A percentile compares a stretch with the other conserved stretches of the same genome.
phyloP scores from a whole-genome alignment of 2,113 vertebrate species.

The Onychostruthus taczanowskii region DNA sequence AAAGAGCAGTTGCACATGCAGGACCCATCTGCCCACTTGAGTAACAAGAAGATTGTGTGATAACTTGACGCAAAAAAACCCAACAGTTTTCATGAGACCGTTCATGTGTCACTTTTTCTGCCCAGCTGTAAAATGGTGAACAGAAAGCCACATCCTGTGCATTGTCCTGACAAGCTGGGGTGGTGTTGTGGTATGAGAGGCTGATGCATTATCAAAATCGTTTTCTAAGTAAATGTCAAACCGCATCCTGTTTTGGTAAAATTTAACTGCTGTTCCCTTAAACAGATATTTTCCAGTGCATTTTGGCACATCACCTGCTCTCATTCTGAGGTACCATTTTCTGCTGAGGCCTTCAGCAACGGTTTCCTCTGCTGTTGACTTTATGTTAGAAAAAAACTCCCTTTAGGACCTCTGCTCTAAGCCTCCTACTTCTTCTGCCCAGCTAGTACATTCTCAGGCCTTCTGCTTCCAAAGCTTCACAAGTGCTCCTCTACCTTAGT shows the following conservation, averaged over 20 bases:
- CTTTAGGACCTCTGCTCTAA: not conserved
- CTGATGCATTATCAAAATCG: not conserved
- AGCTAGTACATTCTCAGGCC: not conserved
- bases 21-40: not conserved
- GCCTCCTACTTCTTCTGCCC: not conserved
- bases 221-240: conserved; percentile 64
- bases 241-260: conserved; percentile 77
- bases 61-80: not conserved
- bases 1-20: conserved; percentile 17
- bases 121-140: not conserved
- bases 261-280: not conserved
- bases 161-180: not conserved
- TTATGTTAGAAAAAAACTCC: not conserved
- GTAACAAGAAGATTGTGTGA: not conserved
- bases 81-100: not conserved
- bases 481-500: not conserved
- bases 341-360: not conserved
- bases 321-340: not conserved
- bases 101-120: conserved; percentile 1
- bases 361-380: not conserved
- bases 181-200: not conserved
- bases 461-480: not conserved
- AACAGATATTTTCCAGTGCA: not conserved
- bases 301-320: not conserved
- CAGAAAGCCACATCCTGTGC: not conserved